Conservation (phyloP, 2,797 vertebrate species). For the Darevskia mixta region DNA sequence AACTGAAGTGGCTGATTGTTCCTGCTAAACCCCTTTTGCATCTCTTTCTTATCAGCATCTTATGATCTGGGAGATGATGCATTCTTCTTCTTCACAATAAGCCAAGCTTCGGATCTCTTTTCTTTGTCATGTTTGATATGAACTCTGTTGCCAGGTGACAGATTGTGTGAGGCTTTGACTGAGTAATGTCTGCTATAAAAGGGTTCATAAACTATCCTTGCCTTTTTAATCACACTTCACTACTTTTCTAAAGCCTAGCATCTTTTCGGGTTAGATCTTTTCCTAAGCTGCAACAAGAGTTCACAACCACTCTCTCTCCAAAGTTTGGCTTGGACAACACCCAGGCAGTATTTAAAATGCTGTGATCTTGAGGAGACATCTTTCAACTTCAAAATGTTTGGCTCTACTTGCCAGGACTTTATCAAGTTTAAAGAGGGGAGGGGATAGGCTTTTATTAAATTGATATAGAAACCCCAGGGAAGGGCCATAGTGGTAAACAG, state of each 20-base stretch:
- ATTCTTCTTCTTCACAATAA: background rate
- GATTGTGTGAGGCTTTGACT: constrained; percentile 16
- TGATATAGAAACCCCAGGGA: no score
- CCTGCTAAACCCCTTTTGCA: constrained; percentile 15
- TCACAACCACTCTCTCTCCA: background rate
- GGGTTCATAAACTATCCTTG: constrained; percentile 12
- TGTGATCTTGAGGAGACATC: background rate
- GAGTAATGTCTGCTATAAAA: constrained; percentile 27
- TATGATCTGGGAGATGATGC: constrained; percentile 25
- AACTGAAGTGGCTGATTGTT: constrained; percentile 24
- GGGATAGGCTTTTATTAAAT: no score
- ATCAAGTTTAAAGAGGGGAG: no score
- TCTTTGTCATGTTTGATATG: background rate
- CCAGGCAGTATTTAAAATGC: background rate
- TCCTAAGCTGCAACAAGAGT: background rate
- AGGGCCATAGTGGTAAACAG: no score
- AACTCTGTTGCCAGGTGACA: constrained; percentile 26
- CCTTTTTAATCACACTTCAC: constrained; percentile 25
- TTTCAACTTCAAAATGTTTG: background rate
- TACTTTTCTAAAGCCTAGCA: constrained; percentile 36
- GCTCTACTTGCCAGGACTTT: background rate
- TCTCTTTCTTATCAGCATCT: constrained; percentile 28
- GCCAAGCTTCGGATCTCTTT: constrained; percentile 10
- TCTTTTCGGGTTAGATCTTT: constrained; percentile 12
- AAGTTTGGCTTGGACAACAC: background rate